These are phyloP conservation scores for Chelon labrosus DNA, from an alignment of 2,797 vertebrate genomes.

Conservation along the genomic window DNA sequence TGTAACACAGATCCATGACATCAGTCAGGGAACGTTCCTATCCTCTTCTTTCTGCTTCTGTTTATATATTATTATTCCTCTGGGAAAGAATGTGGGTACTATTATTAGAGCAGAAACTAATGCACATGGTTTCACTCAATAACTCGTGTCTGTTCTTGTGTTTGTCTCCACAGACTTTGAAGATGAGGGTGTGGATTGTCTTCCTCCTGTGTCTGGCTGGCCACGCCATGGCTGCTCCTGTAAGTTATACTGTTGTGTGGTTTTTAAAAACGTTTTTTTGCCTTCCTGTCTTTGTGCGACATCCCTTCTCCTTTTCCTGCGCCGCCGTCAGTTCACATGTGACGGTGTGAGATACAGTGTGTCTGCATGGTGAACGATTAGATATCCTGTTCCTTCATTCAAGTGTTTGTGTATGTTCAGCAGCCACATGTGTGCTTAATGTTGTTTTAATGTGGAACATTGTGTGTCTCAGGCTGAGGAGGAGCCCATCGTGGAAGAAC, in stretches of 20 bases:
- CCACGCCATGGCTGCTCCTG: constrained; percentile 91
- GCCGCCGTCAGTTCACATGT: constrained; percentile 3
- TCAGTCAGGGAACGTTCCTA: not conserved
- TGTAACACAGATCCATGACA: no score
- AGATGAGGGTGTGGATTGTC: constrained; percentile 97
- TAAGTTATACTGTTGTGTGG: constrained; percentile 81
- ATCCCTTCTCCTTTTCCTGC: constrained; percentile 27
- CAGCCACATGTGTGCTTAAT: not conserved
- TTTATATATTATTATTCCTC: not conserved
- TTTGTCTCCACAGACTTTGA: constrained; percentile 83
- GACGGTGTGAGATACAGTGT: not conserved
- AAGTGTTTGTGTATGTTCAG: not conserved
- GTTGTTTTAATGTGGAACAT: constrained; percentile 21
- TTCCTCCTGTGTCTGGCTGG: constrained; percentile 95
- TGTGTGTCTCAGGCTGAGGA: constrained; percentile 76
- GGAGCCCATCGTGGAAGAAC: constrained; percentile 64
- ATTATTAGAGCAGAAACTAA: not conserved
- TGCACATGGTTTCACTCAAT: not conserved
- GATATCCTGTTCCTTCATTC: constrained; percentile 14
- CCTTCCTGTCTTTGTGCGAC: constrained; percentile 42
- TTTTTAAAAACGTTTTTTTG: not conserved
- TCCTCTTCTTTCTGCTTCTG: not conserved
- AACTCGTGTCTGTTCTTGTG: not conserved
- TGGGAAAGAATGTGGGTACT: not conserved
- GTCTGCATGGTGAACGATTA: constrained; percentile 9